phyloP scores from a whole-genome alignment of 2,888 invertebrate species.

The Dasypogon diadema region DNA sequence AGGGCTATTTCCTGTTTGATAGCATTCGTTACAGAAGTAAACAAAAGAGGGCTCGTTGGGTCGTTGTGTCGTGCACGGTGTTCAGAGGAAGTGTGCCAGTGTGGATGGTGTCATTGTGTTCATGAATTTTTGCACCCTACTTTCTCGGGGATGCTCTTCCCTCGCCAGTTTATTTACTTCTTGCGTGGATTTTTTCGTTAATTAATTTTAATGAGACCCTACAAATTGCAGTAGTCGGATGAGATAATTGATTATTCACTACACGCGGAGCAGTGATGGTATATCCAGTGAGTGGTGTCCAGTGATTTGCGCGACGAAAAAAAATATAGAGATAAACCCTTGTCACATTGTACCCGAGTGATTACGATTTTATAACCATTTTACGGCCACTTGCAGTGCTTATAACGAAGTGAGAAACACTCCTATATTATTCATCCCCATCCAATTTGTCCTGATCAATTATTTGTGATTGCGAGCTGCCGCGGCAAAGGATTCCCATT shows the following conservation, averaged over 20 bases:
- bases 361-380: neutral
- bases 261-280: no score
- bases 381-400: neutral
- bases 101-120: conserved; percentile 20
- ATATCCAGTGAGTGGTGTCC: no score
- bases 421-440: neutral
- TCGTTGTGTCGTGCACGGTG: neutral
- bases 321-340: no score
- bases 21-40: conserved; percentile 6
- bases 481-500: neutral
- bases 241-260: no score
- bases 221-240: no score
- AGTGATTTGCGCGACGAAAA: neutral
- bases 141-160: no score
- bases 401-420: neutral
- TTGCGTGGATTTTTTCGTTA: no score
- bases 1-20: neutral
- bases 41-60: neutral
- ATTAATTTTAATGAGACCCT: no score
- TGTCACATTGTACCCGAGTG: neutral
- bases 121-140: conserved; percentile 33
- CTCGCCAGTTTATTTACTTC: no score
- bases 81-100: neutral
- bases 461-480: neutral
- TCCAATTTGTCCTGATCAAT: neutral